These are phyloP conservation scores for Ctenopoma multispine DNA, from an alignment of 2,797 vertebrate genomes.

Conservation along the genomic window DNA sequence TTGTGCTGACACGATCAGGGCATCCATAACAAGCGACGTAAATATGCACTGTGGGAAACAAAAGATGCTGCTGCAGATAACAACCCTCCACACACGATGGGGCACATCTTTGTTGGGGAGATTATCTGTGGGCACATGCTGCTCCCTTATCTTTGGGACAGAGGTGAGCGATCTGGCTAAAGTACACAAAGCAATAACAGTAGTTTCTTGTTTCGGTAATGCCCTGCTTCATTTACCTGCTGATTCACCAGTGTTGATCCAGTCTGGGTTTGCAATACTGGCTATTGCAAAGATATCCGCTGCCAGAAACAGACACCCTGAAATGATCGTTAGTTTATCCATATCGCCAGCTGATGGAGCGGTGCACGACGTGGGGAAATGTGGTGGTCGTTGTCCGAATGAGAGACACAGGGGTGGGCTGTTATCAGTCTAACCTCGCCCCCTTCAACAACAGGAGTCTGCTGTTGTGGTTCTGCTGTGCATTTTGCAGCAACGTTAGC, in stretches of 20 bases:
- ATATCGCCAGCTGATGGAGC: conserved; percentile 79
- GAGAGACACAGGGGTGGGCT: conserved; percentile 61
- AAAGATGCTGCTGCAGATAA: conserved; percentile 54
- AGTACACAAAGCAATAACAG: conserved; percentile 1
- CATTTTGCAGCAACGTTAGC: conserved; percentile 77
- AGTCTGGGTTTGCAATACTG: conserved; percentile 98
- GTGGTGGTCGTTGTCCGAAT: conserved; percentile 54
- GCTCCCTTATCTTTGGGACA: not conserved
- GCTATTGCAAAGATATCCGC: conserved; percentile 99
- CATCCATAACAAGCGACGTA: not conserved
- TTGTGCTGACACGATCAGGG: not conserved
- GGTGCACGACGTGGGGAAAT: conserved; percentile 15
- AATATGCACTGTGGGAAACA: conserved; percentile 37
- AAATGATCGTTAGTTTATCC: conserved; percentile 99
- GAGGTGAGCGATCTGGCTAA: conserved; percentile 1
- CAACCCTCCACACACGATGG: conserved; percentile 40
- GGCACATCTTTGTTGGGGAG: conserved; percentile 44
- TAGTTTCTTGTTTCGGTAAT: not conserved
- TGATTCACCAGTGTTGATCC: conserved; percentile 99
- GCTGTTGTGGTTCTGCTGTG: conserved; percentile 66
- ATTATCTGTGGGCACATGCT: conserved; percentile 30
- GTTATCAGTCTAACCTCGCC: conserved; percentile 78
- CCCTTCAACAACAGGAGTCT: conserved; percentile 74
- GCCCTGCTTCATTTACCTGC: conserved; percentile 85
- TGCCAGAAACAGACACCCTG: conserved; percentile 98